These are phyloP conservation scores for Micoletzkya japonica DNA, from an alignment of 2,888 invertebrate genomes.

Conservation along the genomic window DNA sequence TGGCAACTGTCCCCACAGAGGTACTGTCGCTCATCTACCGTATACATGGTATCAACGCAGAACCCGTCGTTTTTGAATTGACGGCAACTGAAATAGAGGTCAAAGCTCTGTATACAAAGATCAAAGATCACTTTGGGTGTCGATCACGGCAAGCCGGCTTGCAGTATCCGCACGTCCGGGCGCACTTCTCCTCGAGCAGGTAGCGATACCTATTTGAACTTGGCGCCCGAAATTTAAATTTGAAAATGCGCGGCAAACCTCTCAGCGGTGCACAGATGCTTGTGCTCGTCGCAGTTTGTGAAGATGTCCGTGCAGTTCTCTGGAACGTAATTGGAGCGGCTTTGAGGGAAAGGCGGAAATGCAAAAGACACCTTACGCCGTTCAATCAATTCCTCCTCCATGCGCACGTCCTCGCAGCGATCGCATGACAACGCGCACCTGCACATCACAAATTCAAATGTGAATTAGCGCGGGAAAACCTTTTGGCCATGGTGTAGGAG, in stretches of 20 bases:
- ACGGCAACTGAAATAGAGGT: constrained; percentile 37
- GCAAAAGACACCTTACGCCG: not conserved
- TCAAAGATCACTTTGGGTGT: constrained; percentile 40
- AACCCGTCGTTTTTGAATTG: constrained; percentile 44
- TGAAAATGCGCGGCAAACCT: not conserved
- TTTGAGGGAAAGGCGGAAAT: not conserved
- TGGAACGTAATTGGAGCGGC: constrained; percentile 7
- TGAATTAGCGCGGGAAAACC: not conserved
- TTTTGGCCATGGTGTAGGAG: constrained; percentile 44
- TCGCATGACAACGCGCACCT: constrained; percentile 46
- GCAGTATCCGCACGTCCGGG: constrained; percentile 43
- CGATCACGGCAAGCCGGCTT: constrained; percentile 43
- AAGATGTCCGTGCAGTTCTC: constrained; percentile 41
- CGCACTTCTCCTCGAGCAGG: constrained; percentile 40
- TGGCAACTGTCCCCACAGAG: constrained; percentile 46
- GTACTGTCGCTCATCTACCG: constrained; percentile 38
- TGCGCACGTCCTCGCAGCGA: constrained; percentile 44
- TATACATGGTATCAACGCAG: constrained; percentile 45
- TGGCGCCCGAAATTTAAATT: not conserved
- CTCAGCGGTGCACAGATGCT: constrained; percentile 37
- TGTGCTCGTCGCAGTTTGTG: constrained; percentile 38
- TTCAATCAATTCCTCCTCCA: constrained; percentile 31
- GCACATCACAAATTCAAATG: no score
- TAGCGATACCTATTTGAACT: constrained; percentile 27
- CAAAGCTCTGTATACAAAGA: not conserved